phyloP scores from a whole-genome alignment of 1,140 invertebrate genomes.

The Rhopalosiphum padi region DNA sequence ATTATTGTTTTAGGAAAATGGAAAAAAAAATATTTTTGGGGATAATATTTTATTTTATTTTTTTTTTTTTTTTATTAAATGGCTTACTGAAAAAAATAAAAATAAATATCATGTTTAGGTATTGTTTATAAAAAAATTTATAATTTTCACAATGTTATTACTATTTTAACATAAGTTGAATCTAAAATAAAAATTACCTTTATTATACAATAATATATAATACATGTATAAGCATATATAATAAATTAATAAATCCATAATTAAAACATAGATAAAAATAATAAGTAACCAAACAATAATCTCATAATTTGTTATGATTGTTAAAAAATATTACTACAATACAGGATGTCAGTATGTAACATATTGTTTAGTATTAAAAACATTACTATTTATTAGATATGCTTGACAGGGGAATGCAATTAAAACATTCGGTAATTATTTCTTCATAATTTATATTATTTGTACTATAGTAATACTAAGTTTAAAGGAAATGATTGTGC shows the following conservation, averaged over 20 bases:
- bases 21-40: neutral
- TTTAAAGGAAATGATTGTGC: slow-evolving; percentile 16
- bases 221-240: too few relatives aligned
- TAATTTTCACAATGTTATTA: too few relatives aligned
- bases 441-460: neutral
- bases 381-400: neutral
- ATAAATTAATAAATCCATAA: neutral
- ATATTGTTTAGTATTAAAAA: slow-evolving; percentile 30
- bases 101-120: too few relatives aligned
- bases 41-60: too few relatives aligned
- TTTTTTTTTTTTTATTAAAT: too few relatives aligned
- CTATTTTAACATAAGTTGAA: too few relatives aligned
- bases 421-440: neutral
- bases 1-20: neutral
- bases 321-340: neutral
- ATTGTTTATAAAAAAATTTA: neutral
- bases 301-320: neutral
- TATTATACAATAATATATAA: too few relatives aligned
- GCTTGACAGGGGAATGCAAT: neutral
- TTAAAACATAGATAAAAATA: neutral
- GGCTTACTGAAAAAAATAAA: neutral
- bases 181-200: too few relatives aligned
- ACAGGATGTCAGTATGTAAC: neutral
- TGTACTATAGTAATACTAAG: neutral
- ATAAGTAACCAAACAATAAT: neutral